Conservation (phyloP, 1,140 invertebrate species). For the Oreohelix idahoensis region DNA sequence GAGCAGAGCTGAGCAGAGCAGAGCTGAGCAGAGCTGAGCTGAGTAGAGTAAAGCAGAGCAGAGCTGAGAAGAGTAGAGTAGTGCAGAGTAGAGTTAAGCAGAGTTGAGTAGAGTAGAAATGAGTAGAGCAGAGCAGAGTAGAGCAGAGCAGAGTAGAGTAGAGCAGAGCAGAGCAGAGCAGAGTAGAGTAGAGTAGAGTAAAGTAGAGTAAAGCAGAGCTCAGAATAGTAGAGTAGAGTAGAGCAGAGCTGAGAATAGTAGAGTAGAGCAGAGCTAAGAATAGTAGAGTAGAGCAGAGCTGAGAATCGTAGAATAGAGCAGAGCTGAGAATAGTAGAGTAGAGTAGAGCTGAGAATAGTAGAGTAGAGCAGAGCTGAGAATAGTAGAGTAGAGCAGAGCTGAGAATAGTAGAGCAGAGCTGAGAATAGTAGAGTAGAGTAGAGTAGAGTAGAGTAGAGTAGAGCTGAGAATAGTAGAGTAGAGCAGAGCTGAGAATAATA, state of each 20-base stretch:
- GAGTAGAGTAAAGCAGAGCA: constrained; percentile 6
- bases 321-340: too few relatives aligned
- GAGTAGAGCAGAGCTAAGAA: not conserved
- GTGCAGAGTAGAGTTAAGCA: not conserved
- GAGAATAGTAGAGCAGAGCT: too few relatives aligned
- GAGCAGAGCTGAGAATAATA: too few relatives aligned
- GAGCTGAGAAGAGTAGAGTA: constrained; percentile 10
- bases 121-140: not conserved
- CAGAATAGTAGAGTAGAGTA: not conserved
- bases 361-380: too few relatives aligned
- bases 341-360: too few relatives aligned
- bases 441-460: too few relatives aligned
- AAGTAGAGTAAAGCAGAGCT: not conserved
- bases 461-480: too few relatives aligned
- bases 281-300: too few relatives aligned
- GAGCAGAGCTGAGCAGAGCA: too few relatives aligned
- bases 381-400: too few relatives aligned
- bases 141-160: not conserved
- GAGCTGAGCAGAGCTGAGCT: not conserved
- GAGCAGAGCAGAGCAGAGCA: not conserved
- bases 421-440: too few relatives aligned
- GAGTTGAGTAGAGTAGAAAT: not conserved
- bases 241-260: not conserved
- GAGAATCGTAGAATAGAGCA: too few relatives aligned
- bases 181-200: not conserved